Percentiles rank a stretch among this genome's conserved stretches.
phyloP scores from a whole-genome alignment of 2,888 invertebrate species.

The Orchesella flavescens region DNA sequence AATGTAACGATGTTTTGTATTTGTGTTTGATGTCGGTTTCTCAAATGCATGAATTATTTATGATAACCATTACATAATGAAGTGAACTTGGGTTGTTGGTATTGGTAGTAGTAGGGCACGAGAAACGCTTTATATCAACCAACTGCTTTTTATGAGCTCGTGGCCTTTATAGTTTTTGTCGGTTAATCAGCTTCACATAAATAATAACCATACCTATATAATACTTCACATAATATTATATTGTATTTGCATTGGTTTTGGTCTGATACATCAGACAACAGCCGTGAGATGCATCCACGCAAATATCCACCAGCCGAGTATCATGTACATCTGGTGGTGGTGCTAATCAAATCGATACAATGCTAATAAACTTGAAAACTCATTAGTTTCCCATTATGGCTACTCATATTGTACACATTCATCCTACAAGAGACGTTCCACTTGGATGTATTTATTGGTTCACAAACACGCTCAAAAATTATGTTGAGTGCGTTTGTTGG shows the following conservation, averaged over 20 bases:
- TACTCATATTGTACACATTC: neutral
- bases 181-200: neutral
- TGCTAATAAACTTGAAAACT: neutral
- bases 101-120: neutral
- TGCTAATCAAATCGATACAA: neutral
- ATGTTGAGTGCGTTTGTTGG: neutral
- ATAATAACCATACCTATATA: too few relatives aligned
- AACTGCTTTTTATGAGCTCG: neutral
- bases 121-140: constrained; percentile 19
- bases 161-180: neutral
- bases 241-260: too few relatives aligned
- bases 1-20: too few relatives aligned
- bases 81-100: constrained; percentile 9
- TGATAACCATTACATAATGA: constrained; percentile 24
- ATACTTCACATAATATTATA: too few relatives aligned
- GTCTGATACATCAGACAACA: neutral
- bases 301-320: neutral
- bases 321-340: neutral
- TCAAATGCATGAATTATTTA: constrained; percentile 6
- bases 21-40: too few relatives aligned
- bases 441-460: constrained; percentile 16
- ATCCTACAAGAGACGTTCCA: neutral
- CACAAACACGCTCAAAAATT: neutral
- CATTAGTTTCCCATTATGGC: constrained; percentile 9
- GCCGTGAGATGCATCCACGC: neutral